A percentile compares a stretch with the other conserved stretches of the same genome.
Evolutionary conservation across 1,140 invertebrate genomes (phyloP).

Genomic region (Wiebesia pumilae): DNA sequence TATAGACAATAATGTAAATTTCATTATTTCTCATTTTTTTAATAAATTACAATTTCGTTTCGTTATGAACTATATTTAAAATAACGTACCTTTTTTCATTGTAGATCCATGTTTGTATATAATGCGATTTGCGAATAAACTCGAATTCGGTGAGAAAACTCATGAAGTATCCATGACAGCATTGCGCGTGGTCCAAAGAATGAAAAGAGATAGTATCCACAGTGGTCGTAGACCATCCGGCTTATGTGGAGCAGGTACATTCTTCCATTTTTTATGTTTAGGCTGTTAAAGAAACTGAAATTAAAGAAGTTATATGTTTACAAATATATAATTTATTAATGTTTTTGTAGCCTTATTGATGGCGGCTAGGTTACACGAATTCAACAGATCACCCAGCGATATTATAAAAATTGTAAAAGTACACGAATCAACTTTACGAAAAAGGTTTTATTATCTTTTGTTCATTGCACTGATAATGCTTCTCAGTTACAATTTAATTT

Average conservation of each 20-base stretch:
- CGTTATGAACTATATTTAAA: background rate
- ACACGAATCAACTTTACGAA: constrained; percentile 93
- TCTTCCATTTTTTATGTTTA: constrained; percentile 47
- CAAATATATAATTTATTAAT: background rate
- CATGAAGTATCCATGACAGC: constrained; percentile 97
- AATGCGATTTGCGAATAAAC: constrained; percentile 92
- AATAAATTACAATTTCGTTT: no score
- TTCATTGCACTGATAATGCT: background rate
- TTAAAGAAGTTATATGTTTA: constrained; percentile 16
- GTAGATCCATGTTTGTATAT: constrained; percentile 96
- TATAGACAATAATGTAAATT: no score
- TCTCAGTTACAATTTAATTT: background rate
- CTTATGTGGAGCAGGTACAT: constrained; percentile 93
- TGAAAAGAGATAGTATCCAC: constrained; percentile 99
- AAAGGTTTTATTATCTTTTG: constrained; percentile 78
- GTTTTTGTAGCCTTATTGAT: constrained; percentile 87
- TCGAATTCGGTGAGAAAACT: constrained; percentile 94
- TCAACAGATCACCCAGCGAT: constrained; percentile 89
- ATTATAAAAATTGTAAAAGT: constrained; percentile 97
- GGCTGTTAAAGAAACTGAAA: background rate
- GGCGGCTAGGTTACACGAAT: constrained; percentile 93
- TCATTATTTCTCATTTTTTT: no score
- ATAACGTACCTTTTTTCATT: constrained; percentile 54
- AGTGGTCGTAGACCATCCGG: constrained; percentile 96
- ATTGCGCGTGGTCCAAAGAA: constrained; percentile 92